These are phyloP conservation scores for Amazonetta brasiliensis DNA, from an alignment of 2,797 vertebrate species.

Conservation along the genomic window DNA sequence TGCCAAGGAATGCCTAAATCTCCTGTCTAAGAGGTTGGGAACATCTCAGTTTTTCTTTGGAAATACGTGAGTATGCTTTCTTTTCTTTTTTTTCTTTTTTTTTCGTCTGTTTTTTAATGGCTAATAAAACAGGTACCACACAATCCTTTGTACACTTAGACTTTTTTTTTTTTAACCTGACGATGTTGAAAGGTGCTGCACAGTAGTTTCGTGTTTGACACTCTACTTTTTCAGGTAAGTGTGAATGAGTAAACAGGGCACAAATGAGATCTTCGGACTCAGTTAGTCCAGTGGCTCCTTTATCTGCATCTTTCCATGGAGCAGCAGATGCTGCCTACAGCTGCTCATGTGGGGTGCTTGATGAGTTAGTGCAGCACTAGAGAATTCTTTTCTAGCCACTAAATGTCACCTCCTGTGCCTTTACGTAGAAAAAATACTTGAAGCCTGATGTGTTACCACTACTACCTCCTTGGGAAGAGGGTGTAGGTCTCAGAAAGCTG, in stretches of 20 bases:
- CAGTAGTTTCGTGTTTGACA: background rate
- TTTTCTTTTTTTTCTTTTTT: background rate
- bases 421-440: background rate
- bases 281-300: background rate
- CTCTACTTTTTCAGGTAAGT: background rate
- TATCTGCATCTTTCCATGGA: background rate
- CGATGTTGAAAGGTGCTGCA: background rate
- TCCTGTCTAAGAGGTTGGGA: slow-evolving; percentile 94
- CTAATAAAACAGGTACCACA: background rate
- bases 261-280: background rate
- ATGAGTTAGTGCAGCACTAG: background rate
- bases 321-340: background rate
- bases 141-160: background rate
- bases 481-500: accelerated
- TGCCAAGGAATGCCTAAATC: slow-evolving; percentile 97
- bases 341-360: background rate
- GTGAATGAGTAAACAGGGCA: background rate
- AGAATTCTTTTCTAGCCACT: background rate
- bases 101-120: background rate
- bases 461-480: background rate
- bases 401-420: background rate
- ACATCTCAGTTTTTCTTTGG: slow-evolving; percentile 93
- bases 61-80: slow-evolving; percentile 86
- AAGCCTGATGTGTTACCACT: background rate
- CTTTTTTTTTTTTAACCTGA: background rate